Base-by-base conservation (phyloP, 92 coral and sea anemone species). In the Galaxea fascicularis region DNA sequence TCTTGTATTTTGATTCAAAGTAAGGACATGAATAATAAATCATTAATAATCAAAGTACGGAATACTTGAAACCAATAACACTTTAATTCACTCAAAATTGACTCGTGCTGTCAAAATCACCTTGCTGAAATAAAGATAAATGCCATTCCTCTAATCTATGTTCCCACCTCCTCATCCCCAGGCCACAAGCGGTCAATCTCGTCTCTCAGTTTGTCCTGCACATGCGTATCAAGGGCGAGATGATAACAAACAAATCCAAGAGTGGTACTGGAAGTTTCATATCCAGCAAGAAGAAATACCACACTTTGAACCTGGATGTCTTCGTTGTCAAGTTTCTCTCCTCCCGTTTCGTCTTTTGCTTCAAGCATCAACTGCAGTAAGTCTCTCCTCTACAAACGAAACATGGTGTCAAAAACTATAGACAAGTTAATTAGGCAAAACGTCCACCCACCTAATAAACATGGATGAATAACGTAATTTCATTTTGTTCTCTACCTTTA, bases 161-260 rank as follows among this genome's bases (percentile, higher is more conserved):
- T n/a, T n/a, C n/a, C n/a, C n/a, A n/a, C n/a, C 35, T 68, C 85
- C 85, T 81, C 85, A n/a, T 81, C 77, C 22, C 41, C 85, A 81
- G 85, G 77, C 85, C 85, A 81, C 85, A 81, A 24, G 8, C 65
- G 58, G 78, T 81, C 85, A 56, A 70, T 68, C 53, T 81, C 85
- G 67, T 68, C 85, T 15, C 69, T 53, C 77, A 81, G 76, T 69
- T 81, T 81, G 51, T 68, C 85, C 74, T 81, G 85, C 56, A 81
- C 77, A 70, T 69, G 54, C 65, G 57, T 70, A 3, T 81, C 72
- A 31, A 39, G 59, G 77, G 85, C 85, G 45, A 81, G 85, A 56
- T 71, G 76, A 66, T 81, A 71, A 68, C 85, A 81, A 81, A 71
- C 35, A 66, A 66, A 81, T 41, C 52, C 77, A 52, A 81, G 35